These are phyloP conservation scores for Colinus virginianus DNA, from an alignment of 2,113 vertebrate species.

Conservation along the genomic window DNA sequence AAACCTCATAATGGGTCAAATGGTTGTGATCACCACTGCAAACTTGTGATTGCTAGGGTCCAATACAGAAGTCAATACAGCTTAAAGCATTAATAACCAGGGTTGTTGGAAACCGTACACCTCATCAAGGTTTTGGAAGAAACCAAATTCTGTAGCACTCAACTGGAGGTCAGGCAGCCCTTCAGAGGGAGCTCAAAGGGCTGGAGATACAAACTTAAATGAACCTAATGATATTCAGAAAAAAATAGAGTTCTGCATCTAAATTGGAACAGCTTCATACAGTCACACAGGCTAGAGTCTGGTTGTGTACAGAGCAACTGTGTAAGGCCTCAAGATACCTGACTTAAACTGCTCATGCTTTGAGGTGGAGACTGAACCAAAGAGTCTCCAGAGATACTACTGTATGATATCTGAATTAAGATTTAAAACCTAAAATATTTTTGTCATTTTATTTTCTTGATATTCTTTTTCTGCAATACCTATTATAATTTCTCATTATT, in stretches of 20 bases:
- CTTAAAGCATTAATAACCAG: not conserved
- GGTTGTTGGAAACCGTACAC: not conserved
- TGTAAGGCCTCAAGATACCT: not conserved
- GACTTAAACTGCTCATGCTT: not conserved
- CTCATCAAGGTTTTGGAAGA: not conserved
- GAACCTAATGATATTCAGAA: not conserved
- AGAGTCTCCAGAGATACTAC: not conserved
- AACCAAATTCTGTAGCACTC: not conserved
- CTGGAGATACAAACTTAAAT: not conserved
- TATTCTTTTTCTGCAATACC: not conserved
- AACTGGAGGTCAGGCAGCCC: accelerated
- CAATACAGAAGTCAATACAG: not conserved
- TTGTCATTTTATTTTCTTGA: not conserved
- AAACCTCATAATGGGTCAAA: not conserved
- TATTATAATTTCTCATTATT: not conserved
- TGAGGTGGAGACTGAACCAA: not conserved
- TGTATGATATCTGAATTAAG: not conserved
- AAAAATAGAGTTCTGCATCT: not conserved
- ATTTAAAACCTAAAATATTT: not conserved
- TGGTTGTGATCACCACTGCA: not conserved
- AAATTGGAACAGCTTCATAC: not conserved
- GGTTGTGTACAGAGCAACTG: not conserved
- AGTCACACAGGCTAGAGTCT: not conserved
- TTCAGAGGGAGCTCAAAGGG: not conserved
- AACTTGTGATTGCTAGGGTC: not conserved